Percentiles rank a stretch among this genome's conserved stretches.
phyloP scores from a whole-genome alignment of 1,140 invertebrate genomes.

The Prorops nasuta region DNA sequence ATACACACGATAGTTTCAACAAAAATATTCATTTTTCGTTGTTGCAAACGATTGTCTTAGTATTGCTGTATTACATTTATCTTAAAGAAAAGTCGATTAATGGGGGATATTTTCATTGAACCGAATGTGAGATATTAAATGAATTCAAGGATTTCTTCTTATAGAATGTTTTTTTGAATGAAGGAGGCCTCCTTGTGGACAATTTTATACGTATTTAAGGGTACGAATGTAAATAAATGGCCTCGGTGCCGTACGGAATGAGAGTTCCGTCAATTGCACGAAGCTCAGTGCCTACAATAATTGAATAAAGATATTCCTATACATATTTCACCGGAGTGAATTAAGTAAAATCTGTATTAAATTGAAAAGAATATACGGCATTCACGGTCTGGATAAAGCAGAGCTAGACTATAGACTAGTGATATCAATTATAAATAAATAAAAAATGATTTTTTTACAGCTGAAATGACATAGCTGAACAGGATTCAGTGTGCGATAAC shows the following conservation, averaged over 20 bases:
- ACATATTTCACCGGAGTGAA: too few species aligned
- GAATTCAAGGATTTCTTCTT: conserved; percentile 4
- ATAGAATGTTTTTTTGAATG: conserved; percentile 6
- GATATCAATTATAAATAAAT: conserved; percentile 22
- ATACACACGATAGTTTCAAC: background rate
- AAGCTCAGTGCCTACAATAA: conserved; percentile 35
- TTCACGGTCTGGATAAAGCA: conserved; percentile 19
- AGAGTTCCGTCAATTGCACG: conserved; percentile 17
- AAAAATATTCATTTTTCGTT: background rate
- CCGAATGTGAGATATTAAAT: conserved; percentile 1
- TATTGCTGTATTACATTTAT: background rate
- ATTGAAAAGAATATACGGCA: too few species aligned
- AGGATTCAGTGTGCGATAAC: conserved; percentile 28
- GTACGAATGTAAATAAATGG: conserved; percentile 9
- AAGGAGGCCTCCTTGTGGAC: conserved; percentile 12
- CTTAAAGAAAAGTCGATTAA: conserved; percentile 2
- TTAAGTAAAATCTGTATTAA: too few species aligned
- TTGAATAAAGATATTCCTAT: conserved; percentile 14
- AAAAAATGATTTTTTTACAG: conserved; percentile 31
- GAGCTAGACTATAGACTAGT: conserved; percentile 25
- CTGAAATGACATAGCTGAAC: conserved; percentile 18
- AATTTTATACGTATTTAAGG: conserved; percentile 1
- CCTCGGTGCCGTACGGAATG: conserved; percentile 7
- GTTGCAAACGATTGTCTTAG: background rate
- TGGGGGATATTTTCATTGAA: conserved; percentile 7